Evolutionary conservation across 37 sponge, comb jelly and placozoan species (phyloP), one percentile per base, ranked within the genome.

Genomic region (Trichoplax adhaerens): DNA sequence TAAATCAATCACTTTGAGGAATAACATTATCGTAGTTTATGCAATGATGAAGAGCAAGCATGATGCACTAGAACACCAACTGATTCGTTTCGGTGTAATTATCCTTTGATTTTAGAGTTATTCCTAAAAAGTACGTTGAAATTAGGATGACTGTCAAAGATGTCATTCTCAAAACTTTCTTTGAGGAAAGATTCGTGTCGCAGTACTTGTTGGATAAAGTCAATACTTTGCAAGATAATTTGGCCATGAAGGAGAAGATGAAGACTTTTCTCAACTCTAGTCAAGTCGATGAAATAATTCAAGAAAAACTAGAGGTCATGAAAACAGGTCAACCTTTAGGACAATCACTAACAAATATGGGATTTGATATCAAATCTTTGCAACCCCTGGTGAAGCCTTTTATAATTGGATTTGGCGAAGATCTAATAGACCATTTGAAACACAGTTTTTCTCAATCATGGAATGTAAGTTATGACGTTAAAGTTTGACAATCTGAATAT

Each of bases 361-460:
- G 90, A 0, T 52, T 85, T 47, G 68, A 51, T 0, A 74, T 65
- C 51, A 75, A 79, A 5, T 53, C 72, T 7, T 48, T 89, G 12
- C 75, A 69, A 47, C 66, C 81, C 4, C 63, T 89, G 68, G 72
- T 89, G 2, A 72, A 77, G 48, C 90, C 90, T 10, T 70, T 89
- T 29, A 60, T 89, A 50, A 53, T 89, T 3, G 81, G 84, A 6
- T 76, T 89, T 50, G 81, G 87, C 77, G 86, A 86, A 53, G 90
- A 89, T 53, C 50, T 81, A 52, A 81, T 83, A 50, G 81, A 86
- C 1, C 71, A 67, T 5, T 78, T 86, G 4, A 46, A 57, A 1
- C 66, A 75, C 57, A 58, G 66, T 49, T 58, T 65, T 6, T 75
- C 76, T 2, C 58, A 65, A 10, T 29, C 73, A 48, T 52, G 54